These are phyloP conservation scores for Recurvirostra avosetta DNA, from an alignment of 2,113 vertebrate species.

Conservation along the genomic window DNA sequence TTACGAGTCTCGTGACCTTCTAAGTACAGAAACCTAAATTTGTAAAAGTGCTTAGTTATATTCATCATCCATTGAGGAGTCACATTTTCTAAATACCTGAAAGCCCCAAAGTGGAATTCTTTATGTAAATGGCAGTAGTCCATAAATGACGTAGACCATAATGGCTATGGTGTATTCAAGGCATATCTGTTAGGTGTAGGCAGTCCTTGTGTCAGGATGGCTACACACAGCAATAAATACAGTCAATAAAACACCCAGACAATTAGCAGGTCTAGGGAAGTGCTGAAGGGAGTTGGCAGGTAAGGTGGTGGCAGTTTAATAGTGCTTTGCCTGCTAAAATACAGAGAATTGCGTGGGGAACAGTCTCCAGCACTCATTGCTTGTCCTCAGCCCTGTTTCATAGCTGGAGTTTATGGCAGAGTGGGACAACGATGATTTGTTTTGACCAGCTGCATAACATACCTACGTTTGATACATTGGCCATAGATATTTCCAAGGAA, in stretches of 20 bases:
- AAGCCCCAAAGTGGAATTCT: neutral
- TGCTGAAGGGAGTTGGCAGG: neutral
- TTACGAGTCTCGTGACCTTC: neutral
- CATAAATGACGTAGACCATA: neutral
- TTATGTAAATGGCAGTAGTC: neutral
- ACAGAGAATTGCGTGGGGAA: neutral
- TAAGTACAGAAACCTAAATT: neutral
- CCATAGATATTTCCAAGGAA: neutral
- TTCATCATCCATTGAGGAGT: neutral
- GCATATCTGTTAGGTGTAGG: neutral
- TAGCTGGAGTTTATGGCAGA: neutral
- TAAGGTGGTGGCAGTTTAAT: neutral
- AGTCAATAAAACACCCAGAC: neutral
- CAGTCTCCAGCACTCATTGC: neutral
- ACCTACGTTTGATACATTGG: neutral
- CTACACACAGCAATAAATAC: neutral
- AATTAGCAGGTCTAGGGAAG: neutral
- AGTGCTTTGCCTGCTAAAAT: neutral
- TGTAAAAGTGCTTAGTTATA: neutral
- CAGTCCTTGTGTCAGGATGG: neutral
- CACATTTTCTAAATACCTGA: neutral
- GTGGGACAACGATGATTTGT: neutral
- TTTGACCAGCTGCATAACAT: neutral
- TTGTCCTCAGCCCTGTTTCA: neutral
- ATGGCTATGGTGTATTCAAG: neutral